Base-by-base conservation (phyloP, 2,888 invertebrate genomes). In the Diadromus collaris region DNA sequence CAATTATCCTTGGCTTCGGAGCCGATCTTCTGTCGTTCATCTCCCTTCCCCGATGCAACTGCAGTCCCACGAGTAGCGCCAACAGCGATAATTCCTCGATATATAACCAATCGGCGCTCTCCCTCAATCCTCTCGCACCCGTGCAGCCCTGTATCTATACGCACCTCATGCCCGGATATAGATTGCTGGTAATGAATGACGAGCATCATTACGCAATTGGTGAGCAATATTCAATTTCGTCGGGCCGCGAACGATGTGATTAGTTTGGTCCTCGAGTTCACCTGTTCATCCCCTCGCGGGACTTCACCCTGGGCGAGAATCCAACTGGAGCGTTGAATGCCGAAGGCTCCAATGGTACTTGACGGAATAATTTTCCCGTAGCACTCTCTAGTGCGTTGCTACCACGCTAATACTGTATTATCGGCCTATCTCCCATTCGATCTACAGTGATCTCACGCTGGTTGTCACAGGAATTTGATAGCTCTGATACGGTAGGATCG, bases 201-300 rank as follows among this genome's bases (percentile, higher is more conserved):
- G 75, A 78, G 79, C 81, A 75, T 85, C 83, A 84, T 85, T 85
- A 83, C 69, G 71, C 82, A 83, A 87, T 86, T 84, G 82, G 86
- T 87, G 82, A 82, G 78, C 82, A 81, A 83, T 86, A 87, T 85
- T 83, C 82, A 85, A 86, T 85, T 80, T 77, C 54, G 63, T 67
- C 64, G 76, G 63, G 72, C 71, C 73, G 73, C 75, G 77, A 74
- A 71, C 74, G 48, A 73, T 79, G 69, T 64, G 76, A 69, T 73
- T 48, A 72, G 51, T 72, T 63, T 64, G 27, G 46, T 51, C 29
- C 65, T 65, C 44, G 29, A 32, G 29, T 61, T 67, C 63, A 24
- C 51, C 51, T 65, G 41, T 58, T 46, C 41, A 21, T 29, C 24
- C n/a, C 16, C 41, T 67, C 24, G 67, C 44, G 5, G 10, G 16